Evolutionary conservation across 2,888 invertebrate species (phyloP), one percentile per base, ranked within the genome.

Genomic region (Callyntrura guangdongensis): DNA sequence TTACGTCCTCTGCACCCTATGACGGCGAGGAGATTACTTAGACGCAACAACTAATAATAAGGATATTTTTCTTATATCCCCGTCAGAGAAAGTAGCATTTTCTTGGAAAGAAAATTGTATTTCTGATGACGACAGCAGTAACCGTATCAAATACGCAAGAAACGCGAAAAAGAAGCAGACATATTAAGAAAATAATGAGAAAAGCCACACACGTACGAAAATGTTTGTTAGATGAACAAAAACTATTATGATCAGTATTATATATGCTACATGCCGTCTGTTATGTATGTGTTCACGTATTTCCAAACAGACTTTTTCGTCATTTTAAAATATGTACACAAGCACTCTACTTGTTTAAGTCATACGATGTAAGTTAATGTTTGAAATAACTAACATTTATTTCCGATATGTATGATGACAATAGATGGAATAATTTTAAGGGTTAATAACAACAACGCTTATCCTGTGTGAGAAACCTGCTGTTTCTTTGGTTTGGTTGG

Each of bases 271-370:
- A 61, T n/a, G 17, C 36, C 36, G 36, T 36, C n/a, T n/a, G n/a
- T 45, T 69, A 67, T 17, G n/a, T 69, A 69, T 14, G 45, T 11
- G 47, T 17, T 20, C 22, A 49, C 49, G 74, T 47, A 74, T 22
- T 74, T 74, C 20, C 20, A 20, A 22, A 49, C 74, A 74, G 74
- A 47, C 20, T 74, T 74, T 74, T 74, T 74, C 47, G 49, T 49
- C 12, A 27, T 47, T 49, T 25, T 67, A 27, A 12, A 9, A 6
- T 61, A 20, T 17, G 59, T 61, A 36, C 6, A 36, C 6, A 36
- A 36, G 36, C 36, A 36, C n/a, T n/a, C n/a, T n/a, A n/a, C n/a
- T n/a, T n/a, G n/a, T n/a, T n/a, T n/a, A n/a, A n/a, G n/a, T n/a
- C n/a, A n/a, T n/a, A n/a, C n/a, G n/a, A 53, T n/a, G 8, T 12